These are phyloP conservation scores for Arizona elegans DNA, from an alignment of 2,113 vertebrate species.

Conservation along the genomic window DNA sequence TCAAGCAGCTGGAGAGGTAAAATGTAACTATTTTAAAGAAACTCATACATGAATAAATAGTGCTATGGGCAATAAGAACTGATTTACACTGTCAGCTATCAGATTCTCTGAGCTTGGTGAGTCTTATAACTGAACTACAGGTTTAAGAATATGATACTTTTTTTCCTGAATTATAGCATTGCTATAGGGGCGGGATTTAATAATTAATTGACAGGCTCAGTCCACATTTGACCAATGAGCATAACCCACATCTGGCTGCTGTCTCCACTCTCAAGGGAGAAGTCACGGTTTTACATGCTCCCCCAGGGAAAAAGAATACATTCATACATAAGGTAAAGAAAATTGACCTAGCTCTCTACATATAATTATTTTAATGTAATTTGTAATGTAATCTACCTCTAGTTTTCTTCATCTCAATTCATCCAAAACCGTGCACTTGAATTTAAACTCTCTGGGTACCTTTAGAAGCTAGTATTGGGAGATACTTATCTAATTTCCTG, in stretches of 20 bases:
- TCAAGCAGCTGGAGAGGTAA: not conserved
- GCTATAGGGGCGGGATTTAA: too few species aligned
- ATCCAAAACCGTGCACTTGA: not conserved
- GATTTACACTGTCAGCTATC: not conserved
- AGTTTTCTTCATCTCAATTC: not conserved
- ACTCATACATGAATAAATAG: not conserved
- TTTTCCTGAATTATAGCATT: not conserved
- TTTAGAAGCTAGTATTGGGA: not conserved
- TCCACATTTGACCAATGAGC: too few species aligned
- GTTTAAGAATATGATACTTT: not conserved
- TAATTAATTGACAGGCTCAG: too few species aligned
- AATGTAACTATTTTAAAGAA: not conserved
- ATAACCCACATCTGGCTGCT: too few species aligned
- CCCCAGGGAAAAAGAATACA: not conserved
- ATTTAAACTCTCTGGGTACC: not conserved
- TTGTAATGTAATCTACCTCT: not conserved
- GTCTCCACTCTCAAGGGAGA: too few species aligned
- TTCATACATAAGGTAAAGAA: not conserved
- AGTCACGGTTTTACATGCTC: not conserved
- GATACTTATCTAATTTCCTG: not conserved
- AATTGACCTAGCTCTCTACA: not conserved
- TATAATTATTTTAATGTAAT: not conserved
- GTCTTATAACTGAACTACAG: not conserved
- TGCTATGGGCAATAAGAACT: not conserved
- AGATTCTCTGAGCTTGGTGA: not conserved